A percentile compares a stretch with the other conserved stretches of the same genome.
phyloP scores from a whole-genome alignment of 2,888 invertebrate species.

The Dexiosoma caninum region DNA sequence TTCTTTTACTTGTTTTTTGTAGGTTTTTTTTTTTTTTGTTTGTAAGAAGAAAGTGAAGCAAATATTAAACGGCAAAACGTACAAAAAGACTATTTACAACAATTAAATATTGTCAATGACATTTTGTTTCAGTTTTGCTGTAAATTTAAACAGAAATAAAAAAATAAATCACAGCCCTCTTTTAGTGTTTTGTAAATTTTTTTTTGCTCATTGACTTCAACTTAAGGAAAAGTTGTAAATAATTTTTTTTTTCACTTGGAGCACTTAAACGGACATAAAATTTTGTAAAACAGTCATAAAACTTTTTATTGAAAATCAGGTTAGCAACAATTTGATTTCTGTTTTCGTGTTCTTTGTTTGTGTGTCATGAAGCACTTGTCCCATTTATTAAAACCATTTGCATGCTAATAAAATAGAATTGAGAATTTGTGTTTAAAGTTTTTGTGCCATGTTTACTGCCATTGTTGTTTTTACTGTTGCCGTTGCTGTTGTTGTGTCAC shows the following conservation, averaged over 20 bases:
- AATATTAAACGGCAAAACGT: neutral
- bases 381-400: neutral
- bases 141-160: too few species aligned
- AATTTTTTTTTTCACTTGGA: neutral
- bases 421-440: neutral
- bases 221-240: neutral
- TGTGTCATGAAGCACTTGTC: neutral
- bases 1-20: constrained; percentile 8
- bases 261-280: neutral
- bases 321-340: neutral
- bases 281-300: neutral
- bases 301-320: constrained; percentile 18
- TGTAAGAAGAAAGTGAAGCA: neutral
- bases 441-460: neutral
- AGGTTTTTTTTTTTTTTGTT: neutral
- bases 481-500: neutral
- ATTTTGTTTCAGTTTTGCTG: too few species aligned
- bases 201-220: too few species aligned
- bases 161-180: too few species aligned
- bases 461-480: too few species aligned
- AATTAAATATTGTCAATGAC: neutral
- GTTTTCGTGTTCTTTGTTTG: neutral
- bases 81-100: neutral
- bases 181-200: too few species aligned
- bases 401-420: neutral